Conservation (phyloP, 2,888 invertebrate genomes). For the Melanchra persicariae region DNA sequence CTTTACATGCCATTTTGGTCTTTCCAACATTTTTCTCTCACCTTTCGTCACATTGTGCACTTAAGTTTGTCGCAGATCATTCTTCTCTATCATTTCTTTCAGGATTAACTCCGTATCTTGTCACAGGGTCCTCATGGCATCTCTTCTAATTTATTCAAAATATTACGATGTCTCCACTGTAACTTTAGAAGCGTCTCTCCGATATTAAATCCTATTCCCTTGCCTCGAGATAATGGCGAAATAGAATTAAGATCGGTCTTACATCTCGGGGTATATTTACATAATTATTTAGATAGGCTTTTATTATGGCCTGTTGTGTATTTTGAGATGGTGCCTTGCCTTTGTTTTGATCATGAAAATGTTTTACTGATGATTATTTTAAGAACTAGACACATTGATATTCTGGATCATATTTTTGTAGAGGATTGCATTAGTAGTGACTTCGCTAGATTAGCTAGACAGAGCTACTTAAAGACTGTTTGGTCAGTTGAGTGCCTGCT, state of each 20-base stretch:
- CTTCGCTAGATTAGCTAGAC: neutral
- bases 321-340: conserved; percentile 43
- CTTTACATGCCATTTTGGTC: neutral
- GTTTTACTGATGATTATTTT: neutral
- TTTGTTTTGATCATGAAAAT: conserved; percentile 14
- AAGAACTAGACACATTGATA: too few relatives aligned
- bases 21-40: neutral
- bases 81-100: neutral
- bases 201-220: conserved; percentile 74
- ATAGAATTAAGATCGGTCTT: conserved; percentile 78
- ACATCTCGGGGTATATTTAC: conserved; percentile 70
- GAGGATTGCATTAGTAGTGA: too few relatives aligned
- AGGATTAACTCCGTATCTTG: neutral
- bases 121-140: neutral
- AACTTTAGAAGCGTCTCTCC: conserved; percentile 64
- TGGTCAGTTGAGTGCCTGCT: too few relatives aligned
- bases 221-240: conserved; percentile 73
- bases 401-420: neutral
- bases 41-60: neutral
- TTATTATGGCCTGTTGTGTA: conserved; percentile 45
- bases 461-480: too few relatives aligned
- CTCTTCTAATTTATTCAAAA: conserved; percentile 40
- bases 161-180: conserved; percentile 51
- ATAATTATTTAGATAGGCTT: conserved; percentile 72
- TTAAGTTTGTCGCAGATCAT: neutral